Evolutionary conservation across 2,113 vertebrate genomes (phyloP), one percentile per base, ranked within the genome.

Genomic region (Caretta caretta): DNA sequence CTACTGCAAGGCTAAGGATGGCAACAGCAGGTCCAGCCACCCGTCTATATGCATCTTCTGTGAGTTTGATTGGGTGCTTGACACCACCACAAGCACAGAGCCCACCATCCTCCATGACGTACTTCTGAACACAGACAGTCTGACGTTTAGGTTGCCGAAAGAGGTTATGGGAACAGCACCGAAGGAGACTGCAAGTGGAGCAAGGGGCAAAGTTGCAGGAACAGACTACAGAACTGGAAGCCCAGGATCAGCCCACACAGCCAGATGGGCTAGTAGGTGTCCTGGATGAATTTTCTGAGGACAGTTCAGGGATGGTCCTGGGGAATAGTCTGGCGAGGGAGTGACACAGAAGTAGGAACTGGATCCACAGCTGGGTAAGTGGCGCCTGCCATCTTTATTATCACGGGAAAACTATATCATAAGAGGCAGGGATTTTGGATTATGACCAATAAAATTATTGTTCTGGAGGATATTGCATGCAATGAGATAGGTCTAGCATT

Each of bases 81-180:
- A 83, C 17, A 10, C 65, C 6, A 4, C 65, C 65, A n/a, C 4
- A 8, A 69, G 65, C 35, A 69, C 35, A 9, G 16, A 2, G 35
- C 17, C 8, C 59, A 31, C 16, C 65, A 31, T 59, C 12, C 57
- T 29, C 10, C 38, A n/a, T n/a, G 72, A 12, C 0, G 0, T 90
- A 87, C 65, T 48, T 46, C 14, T 0, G 72, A 29, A 24, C 89
- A 27, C 22, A 38, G 12, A 46, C 83, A 76, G 57, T 69, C 50
- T 46, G 31, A 50, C 24, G 16, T n/a, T 72, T 24, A 38, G 5
- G 38, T 24, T 10, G 10, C 10, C 24, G 20, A 24, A 27, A 13
- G 38, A 76, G 42, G 5, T 24, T 46, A 46, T 27, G 42, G 22
- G 42, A 11, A 46, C 65, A 46, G 24, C 38, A 46, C 72, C 5